Conservation (phyloP, 2,888 invertebrate species). For the Temnothorax unifasciatus region DNA sequence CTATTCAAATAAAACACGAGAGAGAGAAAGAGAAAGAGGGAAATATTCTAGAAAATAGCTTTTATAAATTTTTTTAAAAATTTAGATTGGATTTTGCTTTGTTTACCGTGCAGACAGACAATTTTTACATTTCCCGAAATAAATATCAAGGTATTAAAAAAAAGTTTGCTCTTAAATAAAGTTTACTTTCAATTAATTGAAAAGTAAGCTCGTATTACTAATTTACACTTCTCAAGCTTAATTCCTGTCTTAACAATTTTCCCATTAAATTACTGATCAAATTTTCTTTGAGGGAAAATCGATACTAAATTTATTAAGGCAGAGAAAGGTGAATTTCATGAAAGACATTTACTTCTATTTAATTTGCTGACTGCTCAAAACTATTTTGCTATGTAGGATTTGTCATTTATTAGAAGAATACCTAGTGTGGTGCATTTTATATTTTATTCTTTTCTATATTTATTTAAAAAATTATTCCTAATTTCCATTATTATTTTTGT, state of each 20-base stretch:
- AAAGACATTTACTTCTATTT: constrained; percentile 17
- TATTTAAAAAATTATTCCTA: not conserved
- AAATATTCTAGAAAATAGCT: not conserved
- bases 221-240: constrained; percentile 8
- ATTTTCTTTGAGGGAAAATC: constrained; percentile 28
- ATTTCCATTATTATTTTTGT: not conserved
- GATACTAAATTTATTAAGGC: constrained; percentile 16
- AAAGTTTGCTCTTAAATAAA: constrained; percentile 9
- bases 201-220: constrained; percentile 8
- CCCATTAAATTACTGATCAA: constrained; percentile 24
- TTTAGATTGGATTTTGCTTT: not conserved
- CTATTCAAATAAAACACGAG: not conserved
- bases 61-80: not conserved
- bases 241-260: constrained; percentile 1
- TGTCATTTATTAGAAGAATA: not conserved
- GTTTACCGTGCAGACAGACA: not conserved
- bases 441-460: not conserved
- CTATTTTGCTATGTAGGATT: not conserved
- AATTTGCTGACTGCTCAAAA: not conserved
- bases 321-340: constrained; percentile 4
- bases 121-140: not conserved
- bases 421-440: not conserved
- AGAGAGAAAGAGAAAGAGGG: not conserved
- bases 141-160: constrained; percentile 5
- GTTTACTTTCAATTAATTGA: constrained; percentile 16